Evolutionary conservation across 2,888 invertebrate species (phyloP), one percentile per base, ranked within the genome.

Genomic region (Watsonalla cultraria): DNA sequence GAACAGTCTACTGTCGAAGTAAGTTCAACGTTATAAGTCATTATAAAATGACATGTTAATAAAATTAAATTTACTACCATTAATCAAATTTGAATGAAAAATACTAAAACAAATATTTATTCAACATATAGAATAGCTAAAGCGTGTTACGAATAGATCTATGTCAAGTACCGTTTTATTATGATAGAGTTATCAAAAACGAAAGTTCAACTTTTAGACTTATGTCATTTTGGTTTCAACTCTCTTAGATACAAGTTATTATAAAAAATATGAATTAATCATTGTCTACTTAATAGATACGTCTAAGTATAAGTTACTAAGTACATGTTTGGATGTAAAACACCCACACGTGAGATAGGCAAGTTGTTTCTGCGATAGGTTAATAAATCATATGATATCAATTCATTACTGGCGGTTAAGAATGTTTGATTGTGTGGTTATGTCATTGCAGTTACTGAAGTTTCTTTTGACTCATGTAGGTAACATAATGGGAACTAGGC

Each of bases 141-240:
- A 76, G 57, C 79, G 55, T 82, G 82, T 81, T 73, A 62, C 57
- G 67, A 72, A 82, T 82, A 72, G 77, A 64, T 82, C 66, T 51
- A 60, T 59, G 81, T 80, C 82, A 58, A 52, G 46, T 56, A 56
- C 69, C 65, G 49, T 49, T 39, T 37, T n/a, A 13, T 34, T 39
- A 35, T 15, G 13, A 9, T 11, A 37, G 37, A 37, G n/a, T 7
- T 13, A 14, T 35, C 24, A 33, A 24, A 37, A 37, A 37, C 7
- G 11, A 42, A 42, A 42, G 5, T 11, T 11, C 9, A 42, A 42
- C 11, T 11, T 42, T 42, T 11, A 11, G 11, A 11, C 11, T 11
- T 42, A 42, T 42, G 42, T 42, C 9, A 11, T 42, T 42, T 11
- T 42, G 5, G 11, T 11, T 42, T 42, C 11, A 11, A 8, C 11